These are phyloP conservation scores for Chironomus striatipennis DNA, from an alignment of 1,140 invertebrate species.

Conservation along the genomic window DNA sequence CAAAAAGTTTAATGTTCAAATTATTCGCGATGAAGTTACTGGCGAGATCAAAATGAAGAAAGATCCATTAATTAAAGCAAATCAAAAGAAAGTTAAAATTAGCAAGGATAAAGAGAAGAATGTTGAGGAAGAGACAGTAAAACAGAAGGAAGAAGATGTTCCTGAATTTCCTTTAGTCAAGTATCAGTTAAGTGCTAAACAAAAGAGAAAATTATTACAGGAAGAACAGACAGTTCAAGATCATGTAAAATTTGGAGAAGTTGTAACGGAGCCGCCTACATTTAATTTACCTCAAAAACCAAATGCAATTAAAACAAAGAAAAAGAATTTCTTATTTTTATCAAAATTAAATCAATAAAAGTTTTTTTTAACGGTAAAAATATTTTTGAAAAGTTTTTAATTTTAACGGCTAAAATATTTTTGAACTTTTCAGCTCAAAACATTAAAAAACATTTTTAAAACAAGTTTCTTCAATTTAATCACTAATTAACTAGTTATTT, in stretches of 20 bases:
- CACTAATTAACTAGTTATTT: no score
- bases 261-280: background rate
- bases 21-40: background rate
- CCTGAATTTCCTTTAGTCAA: background rate
- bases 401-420: no score
- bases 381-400: background rate
- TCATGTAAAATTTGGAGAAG: background rate
- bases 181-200: background rate
- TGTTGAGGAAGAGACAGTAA: background rate
- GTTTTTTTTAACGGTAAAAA: background rate
- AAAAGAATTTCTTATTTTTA: background rate
- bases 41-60: background rate
- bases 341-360: background rate
- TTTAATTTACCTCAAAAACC: background rate
- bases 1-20: background rate
- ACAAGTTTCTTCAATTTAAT: no score
- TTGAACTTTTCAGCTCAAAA: no score
- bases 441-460: no score
- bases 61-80: background rate
- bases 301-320: background rate
- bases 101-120: background rate
- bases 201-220: background rate
- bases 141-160: background rate
- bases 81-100: background rate
- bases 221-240: background rate